Base-by-base conservation (phyloP, 2,888 invertebrate genomes). In the Sminthurinus aureus region DNA sequence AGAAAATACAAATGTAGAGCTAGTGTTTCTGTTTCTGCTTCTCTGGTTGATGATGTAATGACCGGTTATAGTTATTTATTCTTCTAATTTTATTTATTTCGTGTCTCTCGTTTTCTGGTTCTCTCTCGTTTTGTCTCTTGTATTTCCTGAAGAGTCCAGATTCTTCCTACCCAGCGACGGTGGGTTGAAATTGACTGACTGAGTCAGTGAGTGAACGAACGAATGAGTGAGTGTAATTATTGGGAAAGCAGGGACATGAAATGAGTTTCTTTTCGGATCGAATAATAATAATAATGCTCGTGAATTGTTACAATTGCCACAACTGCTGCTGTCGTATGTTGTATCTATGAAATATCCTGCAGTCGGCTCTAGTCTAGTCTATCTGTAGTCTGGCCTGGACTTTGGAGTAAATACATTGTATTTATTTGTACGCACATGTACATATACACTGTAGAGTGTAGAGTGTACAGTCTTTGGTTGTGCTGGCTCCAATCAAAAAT, bases 41-140 rank as follows among this genome's bases (percentile, higher is more conserved):
- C 26, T 79, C 26, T 26, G 18, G 20, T 18, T 69, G 69, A 79
- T 85, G 85, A 85, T 82, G 85, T 81, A 85, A 85, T 85, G 82
- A 83, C 79, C 71, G 79, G 75, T 77, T 79, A 85, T 85, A 76
- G 75, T 77, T 79, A 85, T 85, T 85, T 82, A 85, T 85, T 83
- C 82, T 82, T 82, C 79, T 83, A 85, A 83, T 85, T 85, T 76
- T 85, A 82, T 85, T 85, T 84, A 85, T 85, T 85, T 85, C 85
- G 81, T 85, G 84, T 85, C 84, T 84, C 81, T 85, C 51, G 69
- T 82, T 71, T 85, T 85, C n/a, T n/a, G n/a, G n/a, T n/a, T n/a
- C n/a, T n/a, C n/a, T n/a, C n/a, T n/a, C n/a, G n/a, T n/a, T n/a
- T n/a, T 85, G 84, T 85, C 84, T 84, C 81, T 85, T 58, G 69